These are phyloP conservation scores for Eulemur mongoz DNA, from an alignment of 2,797 vertebrate species.

Conservation along the genomic window DNA sequence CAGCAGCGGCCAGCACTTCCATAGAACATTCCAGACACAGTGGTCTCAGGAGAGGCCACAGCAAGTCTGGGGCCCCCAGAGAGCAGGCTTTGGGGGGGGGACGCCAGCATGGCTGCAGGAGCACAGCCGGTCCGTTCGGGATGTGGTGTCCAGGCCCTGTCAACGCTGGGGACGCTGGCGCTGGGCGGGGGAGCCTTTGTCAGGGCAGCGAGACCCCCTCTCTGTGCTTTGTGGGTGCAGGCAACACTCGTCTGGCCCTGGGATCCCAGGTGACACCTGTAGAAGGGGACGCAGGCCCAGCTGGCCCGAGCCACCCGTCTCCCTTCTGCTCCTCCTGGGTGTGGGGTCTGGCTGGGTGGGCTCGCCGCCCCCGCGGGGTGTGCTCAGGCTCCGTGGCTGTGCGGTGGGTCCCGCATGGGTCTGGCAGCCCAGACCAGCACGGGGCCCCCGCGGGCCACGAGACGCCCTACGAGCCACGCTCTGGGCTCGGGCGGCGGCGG, in stretches of 20 bases:
- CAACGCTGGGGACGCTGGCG: no score
- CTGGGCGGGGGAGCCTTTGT: background rate
- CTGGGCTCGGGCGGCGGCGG: background rate
- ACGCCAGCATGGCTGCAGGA: no score
- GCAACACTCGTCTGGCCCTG: background rate
- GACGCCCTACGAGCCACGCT: background rate
- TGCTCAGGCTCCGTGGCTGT: background rate
- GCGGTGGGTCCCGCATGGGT: no score
- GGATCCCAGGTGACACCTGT: background rate
- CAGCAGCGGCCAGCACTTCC: background rate
- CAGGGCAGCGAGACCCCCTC: background rate
- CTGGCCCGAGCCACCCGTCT: background rate
- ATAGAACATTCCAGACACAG: background rate
- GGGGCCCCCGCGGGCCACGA: background rate
- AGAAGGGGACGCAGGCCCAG: no score
- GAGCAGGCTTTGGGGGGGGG: no score
- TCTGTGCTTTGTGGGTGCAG: background rate
- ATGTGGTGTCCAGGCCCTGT: no score
- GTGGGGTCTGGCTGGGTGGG: background rate
- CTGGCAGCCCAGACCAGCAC: background rate
- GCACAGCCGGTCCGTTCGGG: no score
- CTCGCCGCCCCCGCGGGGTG: background rate
- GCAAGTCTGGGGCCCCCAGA: background rate
- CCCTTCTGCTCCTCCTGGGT: background rate
- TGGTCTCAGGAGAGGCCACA: background rate